Conservation (phyloP, 2,113 vertebrate genomes). For the Heloderma charlesbogerti region DNA sequence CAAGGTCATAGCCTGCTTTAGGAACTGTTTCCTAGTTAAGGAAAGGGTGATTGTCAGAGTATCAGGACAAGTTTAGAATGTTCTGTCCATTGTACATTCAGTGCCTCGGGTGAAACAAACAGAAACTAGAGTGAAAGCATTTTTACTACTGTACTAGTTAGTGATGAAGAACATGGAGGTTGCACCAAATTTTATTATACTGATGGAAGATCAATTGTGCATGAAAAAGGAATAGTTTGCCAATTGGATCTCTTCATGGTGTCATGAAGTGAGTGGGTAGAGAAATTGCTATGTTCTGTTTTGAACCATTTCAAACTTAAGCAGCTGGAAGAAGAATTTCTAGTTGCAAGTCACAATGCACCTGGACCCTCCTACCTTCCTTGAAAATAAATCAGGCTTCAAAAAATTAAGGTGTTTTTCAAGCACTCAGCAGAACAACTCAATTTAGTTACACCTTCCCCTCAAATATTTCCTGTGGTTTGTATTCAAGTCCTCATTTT, state of each 20-base stretch:
- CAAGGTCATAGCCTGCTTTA: background rate
- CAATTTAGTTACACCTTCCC: background rate
- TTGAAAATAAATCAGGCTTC: background rate
- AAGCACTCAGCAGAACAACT: background rate
- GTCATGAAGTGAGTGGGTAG: background rate
- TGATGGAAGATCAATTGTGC: background rate
- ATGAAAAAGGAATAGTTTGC: background rate
- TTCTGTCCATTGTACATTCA: background rate
- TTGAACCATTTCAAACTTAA: background rate
- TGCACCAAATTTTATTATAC: background rate
- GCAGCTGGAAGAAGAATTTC: background rate
- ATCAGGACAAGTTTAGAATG: background rate
- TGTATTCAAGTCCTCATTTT: background rate
- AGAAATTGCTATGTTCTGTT: background rate
- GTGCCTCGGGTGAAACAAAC: background rate
- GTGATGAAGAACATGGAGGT: background rate
- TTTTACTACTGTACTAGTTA: background rate
- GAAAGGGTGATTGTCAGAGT: background rate
- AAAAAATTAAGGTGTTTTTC: background rate
- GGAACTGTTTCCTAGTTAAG: background rate
- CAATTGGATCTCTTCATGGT: background rate
- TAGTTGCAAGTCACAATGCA: background rate
- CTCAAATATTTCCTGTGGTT: background rate
- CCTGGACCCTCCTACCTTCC: background rate
- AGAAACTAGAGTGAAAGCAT: background rate